Conservation (phyloP, 2,113 vertebrate species). For the Ciconia maguari region DNA sequence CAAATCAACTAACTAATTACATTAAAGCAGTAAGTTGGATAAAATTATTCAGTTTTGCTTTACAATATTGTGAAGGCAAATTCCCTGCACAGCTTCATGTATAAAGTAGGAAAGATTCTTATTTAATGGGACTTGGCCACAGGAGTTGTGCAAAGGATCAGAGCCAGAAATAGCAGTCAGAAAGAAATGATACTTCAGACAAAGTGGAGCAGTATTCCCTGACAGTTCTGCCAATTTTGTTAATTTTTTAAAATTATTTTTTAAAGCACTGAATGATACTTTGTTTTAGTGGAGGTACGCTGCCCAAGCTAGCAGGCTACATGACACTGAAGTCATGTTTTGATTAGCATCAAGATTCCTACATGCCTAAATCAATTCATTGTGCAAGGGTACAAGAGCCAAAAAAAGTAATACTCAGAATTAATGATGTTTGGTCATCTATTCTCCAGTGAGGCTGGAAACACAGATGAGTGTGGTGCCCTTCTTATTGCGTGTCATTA, state of each 20-base stretch:
- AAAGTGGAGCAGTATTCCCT: background rate
- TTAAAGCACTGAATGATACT: background rate
- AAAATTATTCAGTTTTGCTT: background rate
- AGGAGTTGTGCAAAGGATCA: background rate
- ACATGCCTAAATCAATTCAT: background rate
- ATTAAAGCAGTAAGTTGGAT: background rate
- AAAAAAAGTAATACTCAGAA: background rate
- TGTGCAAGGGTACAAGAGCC: background rate
- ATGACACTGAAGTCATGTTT: background rate
- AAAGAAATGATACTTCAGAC: conserved; percentile 7
- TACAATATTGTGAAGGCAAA: background rate
- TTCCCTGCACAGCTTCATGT: background rate
- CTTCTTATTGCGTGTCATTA: background rate
- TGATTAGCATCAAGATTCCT: background rate
- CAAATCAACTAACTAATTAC: background rate
- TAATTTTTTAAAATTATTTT: conserved; percentile 24
- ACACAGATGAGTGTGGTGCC: background rate
- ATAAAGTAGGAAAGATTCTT: background rate
- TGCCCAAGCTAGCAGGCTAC: background rate
- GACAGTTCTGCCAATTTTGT: background rate
- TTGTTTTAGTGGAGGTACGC: background rate
- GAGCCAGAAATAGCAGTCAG: conserved; percentile 1
- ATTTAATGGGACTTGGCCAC: background rate
- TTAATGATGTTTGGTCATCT: conserved; percentile 7
- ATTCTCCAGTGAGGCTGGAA: background rate